Conservation (phyloP, 2,113 vertebrate genomes). For the Meriones unguiculatus region DNA sequence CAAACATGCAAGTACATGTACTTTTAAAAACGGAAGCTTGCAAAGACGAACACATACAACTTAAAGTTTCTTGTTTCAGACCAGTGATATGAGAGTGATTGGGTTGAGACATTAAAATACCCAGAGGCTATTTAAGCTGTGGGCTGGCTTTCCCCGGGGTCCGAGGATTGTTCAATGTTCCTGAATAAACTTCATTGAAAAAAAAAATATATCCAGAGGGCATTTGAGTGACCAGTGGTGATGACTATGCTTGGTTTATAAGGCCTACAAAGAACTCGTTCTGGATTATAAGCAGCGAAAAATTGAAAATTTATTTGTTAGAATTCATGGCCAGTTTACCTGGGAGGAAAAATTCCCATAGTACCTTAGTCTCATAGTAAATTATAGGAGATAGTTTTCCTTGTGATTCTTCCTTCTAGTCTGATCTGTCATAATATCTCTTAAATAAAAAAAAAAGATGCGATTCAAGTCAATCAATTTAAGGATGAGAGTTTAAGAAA, state of each 20-base stretch:
- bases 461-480: background rate
- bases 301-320: background rate
- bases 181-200: too few relatives aligned
- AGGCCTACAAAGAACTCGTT: background rate
- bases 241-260: background rate
- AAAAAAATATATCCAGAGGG: background rate
- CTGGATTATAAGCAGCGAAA: background rate
- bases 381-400: background rate
- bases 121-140: too few relatives aligned
- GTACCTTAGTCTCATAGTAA: background rate
- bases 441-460: background rate
- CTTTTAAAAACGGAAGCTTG: background rate
- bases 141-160: too few relatives aligned
- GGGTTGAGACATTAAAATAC: background rate
- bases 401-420: background rate
- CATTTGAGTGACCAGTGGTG: background rate
- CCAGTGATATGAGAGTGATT: background rate
- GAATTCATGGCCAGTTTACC: background rate
- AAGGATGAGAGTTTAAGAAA: background rate
- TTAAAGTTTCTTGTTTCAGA: background rate
- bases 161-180: too few relatives aligned
- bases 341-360: background rate
- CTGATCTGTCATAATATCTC: background rate
- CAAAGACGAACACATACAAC: background rate
- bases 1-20: background rate